Evolutionary conservation across 30 jellyfish, hydroid and myxozoan genomes (phyloP), one percentile per base, ranked within the genome.

Genomic region (Cassiopea xamachana): DNA sequence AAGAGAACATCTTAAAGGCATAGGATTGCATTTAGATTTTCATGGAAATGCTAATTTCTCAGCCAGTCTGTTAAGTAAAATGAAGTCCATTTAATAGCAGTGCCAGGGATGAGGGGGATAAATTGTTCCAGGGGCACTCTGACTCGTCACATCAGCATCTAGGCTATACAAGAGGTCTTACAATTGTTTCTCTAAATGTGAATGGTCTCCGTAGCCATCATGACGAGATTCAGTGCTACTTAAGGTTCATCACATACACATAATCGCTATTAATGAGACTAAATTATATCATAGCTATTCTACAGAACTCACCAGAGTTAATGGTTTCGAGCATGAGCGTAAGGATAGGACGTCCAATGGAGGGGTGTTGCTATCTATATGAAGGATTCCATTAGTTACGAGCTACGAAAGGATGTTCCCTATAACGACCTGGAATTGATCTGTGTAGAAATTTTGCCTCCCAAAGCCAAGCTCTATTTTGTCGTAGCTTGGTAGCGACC

Each of bases 341-440:
- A 60, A 48, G 47, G 75, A 69, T 48, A 67, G 91, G 48, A 83
- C 91, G 6, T 6, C 70, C 87, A 17, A 13, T 78, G 75, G 87
- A 19, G 80, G 90, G 14, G 91, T 73, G 16, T 27, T 27, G 39
- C 39, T 27, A 27, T 27, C 39, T 27, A 27, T 27, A 27, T 27
- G 39, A 27, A 27, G 39, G 39, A 27, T 27, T 27, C 39, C 39
- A 27, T 27, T 27, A 27, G 39, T 27, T 27, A 27, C 39, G 84
- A 71, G 58, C 67, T 84, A 1, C 79, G 92, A 2, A 4, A 71
- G 45, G 87, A 85, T 85, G 79, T 73, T 18, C 92, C 92, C 58
- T n/a, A 14, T 45, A 55, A 68, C 69, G 85, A 48, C 48, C 84
- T 83, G 39, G 39, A 27, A 27, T 27, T 27, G 39, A 27, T 27